Conservation (phyloP, 1,140 invertebrate genomes). For the Micrasema longulum region DNA sequence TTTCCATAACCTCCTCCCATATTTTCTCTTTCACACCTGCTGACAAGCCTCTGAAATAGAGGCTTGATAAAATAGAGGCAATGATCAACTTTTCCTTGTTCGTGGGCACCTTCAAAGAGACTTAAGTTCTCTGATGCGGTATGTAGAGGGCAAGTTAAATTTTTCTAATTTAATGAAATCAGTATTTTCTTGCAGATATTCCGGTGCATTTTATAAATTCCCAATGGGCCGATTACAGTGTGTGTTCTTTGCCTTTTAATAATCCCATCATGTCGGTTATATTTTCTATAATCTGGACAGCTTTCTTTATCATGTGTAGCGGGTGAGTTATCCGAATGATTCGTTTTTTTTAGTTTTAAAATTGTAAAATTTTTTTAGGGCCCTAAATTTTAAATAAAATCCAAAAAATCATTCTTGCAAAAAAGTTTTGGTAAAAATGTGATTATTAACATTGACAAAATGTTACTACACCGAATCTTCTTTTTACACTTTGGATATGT, state of each 20-base stretch:
- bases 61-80: neutral
- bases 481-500: neutral
- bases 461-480: slow-evolving; percentile 45
- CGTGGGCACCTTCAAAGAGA: neutral
- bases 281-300: slow-evolving; percentile 65
- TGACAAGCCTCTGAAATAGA: too few species aligned
- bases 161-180: neutral
- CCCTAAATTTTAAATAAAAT: neutral
- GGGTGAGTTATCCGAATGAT: slow-evolving; percentile 9
- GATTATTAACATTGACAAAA: neutral
- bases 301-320: slow-evolving; percentile 65
- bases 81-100: neutral
- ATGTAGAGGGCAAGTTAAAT: neutral
- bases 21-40: too few species aligned
- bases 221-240: slow-evolving; percentile 63
- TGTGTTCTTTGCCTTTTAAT: slow-evolving; percentile 61
- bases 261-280: slow-evolving; percentile 64
- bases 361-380: neutral
- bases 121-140: too few species aligned
- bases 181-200: slow-evolving; percentile 41
- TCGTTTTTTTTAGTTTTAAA: neutral
- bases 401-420: neutral
- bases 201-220: slow-evolving; percentile 65
- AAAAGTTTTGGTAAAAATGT: neutral
- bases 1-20: too few species aligned